Percentiles rank a stretch among this genome's conserved stretches.
Evolutionary conservation across 2,888 invertebrate species (phyloP).

Genomic region (Unio delphinus): DNA sequence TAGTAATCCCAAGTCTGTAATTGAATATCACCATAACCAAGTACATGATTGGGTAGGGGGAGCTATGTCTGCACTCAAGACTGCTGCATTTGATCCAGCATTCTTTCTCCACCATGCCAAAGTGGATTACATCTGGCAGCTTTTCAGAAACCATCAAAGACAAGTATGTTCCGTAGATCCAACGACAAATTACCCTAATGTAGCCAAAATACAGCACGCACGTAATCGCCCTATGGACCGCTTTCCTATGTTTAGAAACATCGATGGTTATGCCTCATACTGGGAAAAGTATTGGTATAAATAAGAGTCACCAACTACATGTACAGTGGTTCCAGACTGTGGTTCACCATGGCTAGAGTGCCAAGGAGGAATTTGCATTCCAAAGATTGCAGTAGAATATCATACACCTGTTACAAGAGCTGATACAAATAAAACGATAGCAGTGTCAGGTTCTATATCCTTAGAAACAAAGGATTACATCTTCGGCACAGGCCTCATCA

Average conservation of each 20-base stretch:
- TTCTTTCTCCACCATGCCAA: constrained; percentile 59
- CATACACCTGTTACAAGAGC: too few species aligned
- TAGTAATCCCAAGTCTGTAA: constrained; percentile 18
- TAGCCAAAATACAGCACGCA: constrained; percentile 17
- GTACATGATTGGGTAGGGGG: constrained; percentile 59
- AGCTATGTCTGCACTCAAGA: constrained; percentile 45
- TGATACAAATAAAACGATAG: too few species aligned
- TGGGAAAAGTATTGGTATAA: constrained; percentile 29
- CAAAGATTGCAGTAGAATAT: too few species aligned
- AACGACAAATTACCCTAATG: constrained; percentile 27
- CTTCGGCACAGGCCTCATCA: too few species aligned
- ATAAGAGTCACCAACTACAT: constrained; percentile 32
- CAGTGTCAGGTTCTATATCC: too few species aligned
- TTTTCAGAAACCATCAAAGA: constrained; percentile 42
- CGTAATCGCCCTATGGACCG: constrained; percentile 24
- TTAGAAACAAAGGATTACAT: too few species aligned
- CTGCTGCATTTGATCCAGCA: constrained; percentile 54
- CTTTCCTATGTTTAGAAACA: constrained; percentile 26
- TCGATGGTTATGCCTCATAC: constrained; percentile 26
- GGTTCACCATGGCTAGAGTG: too few species aligned
- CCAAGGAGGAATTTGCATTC: too few species aligned
- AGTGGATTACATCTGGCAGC: constrained; percentile 56
- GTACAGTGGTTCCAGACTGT: constrained; percentile 4
- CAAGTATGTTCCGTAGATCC: constrained; percentile 33
- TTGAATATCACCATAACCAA: constrained; percentile 44